Evolutionary conservation across 2,113 vertebrate species (phyloP).

Genomic region (Lepus timidus): DNA sequence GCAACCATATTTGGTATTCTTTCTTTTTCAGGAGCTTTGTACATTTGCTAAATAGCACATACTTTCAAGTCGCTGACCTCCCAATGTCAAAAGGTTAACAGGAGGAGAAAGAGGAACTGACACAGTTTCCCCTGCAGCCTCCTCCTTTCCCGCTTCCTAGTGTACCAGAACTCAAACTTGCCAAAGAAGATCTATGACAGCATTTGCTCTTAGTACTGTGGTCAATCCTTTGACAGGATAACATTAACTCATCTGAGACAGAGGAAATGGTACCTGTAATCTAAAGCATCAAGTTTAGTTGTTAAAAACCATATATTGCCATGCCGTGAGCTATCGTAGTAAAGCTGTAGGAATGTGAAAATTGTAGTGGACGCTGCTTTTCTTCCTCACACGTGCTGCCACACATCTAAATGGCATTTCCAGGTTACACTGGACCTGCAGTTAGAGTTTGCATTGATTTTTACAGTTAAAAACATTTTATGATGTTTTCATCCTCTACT

Average conservation of each 20-base stretch:
- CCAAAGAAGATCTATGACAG: background rate
- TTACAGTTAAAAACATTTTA: background rate
- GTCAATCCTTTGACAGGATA: slow-evolving; percentile 9
- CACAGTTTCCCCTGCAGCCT: background rate
- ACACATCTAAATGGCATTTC: background rate
- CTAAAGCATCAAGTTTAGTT: background rate
- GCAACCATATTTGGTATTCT: background rate
- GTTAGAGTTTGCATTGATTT: background rate
- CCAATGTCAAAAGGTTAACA: background rate
- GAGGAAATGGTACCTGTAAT: background rate
- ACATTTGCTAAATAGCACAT: background rate
- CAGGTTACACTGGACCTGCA: slow-evolving; percentile 42
- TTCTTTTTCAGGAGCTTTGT: background rate
- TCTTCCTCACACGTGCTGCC: background rate
- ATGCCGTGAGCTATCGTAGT: background rate
- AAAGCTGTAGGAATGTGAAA: slow-evolving; percentile 3
- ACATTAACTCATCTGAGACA: background rate
- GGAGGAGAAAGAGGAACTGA: background rate
- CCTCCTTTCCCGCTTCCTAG: background rate
- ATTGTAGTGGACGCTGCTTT: background rate
- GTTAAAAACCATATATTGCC: background rate
- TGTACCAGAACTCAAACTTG: background rate
- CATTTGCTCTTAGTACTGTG: background rate
- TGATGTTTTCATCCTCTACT: background rate
- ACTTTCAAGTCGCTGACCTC: slow-evolving; percentile 8